Base-by-base conservation (phyloP, 2,113 vertebrate genomes). In the Rattus rattus region DNA sequence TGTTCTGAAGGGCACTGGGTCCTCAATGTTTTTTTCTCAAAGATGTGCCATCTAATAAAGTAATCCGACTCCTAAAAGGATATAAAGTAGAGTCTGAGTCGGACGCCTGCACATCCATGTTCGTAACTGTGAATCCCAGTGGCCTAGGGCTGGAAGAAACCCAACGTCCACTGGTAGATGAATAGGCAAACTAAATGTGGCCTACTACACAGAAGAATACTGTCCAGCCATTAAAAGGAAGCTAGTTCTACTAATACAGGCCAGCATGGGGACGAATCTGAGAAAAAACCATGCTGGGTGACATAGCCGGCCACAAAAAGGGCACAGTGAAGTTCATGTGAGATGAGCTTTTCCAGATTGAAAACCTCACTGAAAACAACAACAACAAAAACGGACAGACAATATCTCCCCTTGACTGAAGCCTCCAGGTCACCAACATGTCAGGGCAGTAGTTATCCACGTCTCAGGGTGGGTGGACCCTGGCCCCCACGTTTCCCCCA, bases 41-140 rank as follows among this genome's bases (percentile, higher is more conserved):
- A 69, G 19, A 67, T 14, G 33, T 24, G 52, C 49, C 33, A 1
- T 26, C 5, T 10, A 19, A 7, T 33, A 30, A 28, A 73, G 47
- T n/a, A 47, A 28, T 5, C 47, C 10, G 2, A 10, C 43, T 47
- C 33, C 33, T 72, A 4, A 19, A 85, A 92, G 63, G 70, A 33
- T 2, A 0, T 3, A 19, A 63, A 73, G 30, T 33, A 36, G 2
- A 13, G 22, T 6, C 22, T 22, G 0, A 0, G 10, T 12, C 10
- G 20, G 56, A 10, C 16, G 4, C 0, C 0, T 19, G 43, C 0
- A 1, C 54, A 19, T 1, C 30, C 3, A 0, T 1, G 7, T 61
- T 6, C 59, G 9, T 8, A 67, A 19, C 67, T n/a, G 0, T 19
- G 30, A 5, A 7, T 33, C 59, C 1, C 8, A 5, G 24, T 0